phyloP scores from a whole-genome alignment of 2,113 vertebrate species.

The Anguilla rostrata region DNA sequence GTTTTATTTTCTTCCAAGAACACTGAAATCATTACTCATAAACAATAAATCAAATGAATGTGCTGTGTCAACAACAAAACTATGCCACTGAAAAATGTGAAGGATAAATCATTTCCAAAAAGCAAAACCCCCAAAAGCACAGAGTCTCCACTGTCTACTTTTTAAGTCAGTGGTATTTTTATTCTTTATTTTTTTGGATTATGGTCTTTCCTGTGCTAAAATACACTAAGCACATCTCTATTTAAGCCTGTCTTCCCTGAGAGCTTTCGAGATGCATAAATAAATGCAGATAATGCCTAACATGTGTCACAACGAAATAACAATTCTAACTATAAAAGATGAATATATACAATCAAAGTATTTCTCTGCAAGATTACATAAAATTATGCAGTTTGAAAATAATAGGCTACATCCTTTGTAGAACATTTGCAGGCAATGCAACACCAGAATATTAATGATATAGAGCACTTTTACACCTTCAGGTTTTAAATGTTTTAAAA shows the following conservation, averaged over 20 bases:
- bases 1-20: slow-evolving; percentile 55
- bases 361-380: slow-evolving; percentile 32
- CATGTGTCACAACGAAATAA: background rate
- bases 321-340: background rate
- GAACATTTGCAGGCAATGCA: slow-evolving; percentile 40
- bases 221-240: background rate
- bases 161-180: slow-evolving; percentile 10
- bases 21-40: slow-evolving; percentile 49
- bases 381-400: slow-evolving; percentile 16
- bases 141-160: slow-evolving; percentile 45
- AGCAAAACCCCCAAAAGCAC: slow-evolving; percentile 33
- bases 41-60: slow-evolving; percentile 70
- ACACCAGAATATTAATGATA: slow-evolving; percentile 34
- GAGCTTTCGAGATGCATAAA: slow-evolving; percentile 8
- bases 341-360: background rate
- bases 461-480: slow-evolving; percentile 43
- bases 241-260: background rate
- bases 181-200: slow-evolving; percentile 45
- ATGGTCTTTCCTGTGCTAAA: slow-evolving; percentile 39
- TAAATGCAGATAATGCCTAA: background rate
- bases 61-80: slow-evolving; percentile 64
- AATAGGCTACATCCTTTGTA: background rate
- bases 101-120: slow-evolving; percentile 55
- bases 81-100: slow-evolving; percentile 32
- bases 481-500: slow-evolving; percentile 34